Evolutionary conservation across 2,888 invertebrate species (phyloP).

Genomic region (Plusia festucae): DNA sequence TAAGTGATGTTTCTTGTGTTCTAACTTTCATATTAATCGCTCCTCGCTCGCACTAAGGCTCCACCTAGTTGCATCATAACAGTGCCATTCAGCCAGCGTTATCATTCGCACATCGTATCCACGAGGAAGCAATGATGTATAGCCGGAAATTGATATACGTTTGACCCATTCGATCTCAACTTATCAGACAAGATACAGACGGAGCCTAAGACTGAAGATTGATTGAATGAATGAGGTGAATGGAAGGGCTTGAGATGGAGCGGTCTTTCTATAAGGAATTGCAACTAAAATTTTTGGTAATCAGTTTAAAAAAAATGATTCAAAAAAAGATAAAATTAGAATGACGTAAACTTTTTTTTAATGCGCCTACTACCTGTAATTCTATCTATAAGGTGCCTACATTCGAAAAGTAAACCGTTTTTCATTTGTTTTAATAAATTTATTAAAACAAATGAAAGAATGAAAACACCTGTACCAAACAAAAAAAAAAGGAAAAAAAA

Average conservation of each 20-base stretch:
- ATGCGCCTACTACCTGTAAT: too few relatives aligned
- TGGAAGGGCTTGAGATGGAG: not conserved
- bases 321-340: too few relatives aligned
- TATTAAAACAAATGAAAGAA: too few relatives aligned
- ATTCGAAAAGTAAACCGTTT: too few relatives aligned
- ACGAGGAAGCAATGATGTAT: constrained; percentile 60
- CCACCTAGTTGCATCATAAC: constrained; percentile 24
- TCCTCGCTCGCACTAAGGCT: constrained; percentile 9
- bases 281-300: too few relatives aligned
- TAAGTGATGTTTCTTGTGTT: not conserved
- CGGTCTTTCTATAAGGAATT: too few relatives aligned
- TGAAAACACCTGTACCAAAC: too few relatives aligned
- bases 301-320: too few relatives aligned
- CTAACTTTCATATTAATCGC: not conserved
- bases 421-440: too few relatives aligned
- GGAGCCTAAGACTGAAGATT: constrained; percentile 23
- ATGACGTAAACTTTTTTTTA: too few relatives aligned
- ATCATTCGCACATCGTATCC: constrained; percentile 60
- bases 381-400: too few relatives aligned
- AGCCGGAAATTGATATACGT: constrained; percentile 53
- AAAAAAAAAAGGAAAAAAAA: too few relatives aligned
- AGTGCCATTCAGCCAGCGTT: constrained; percentile 42
- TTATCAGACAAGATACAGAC: constrained; percentile 30
- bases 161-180: constrained; percentile 48
- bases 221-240: constrained; percentile 20